These are phyloP conservation scores for Gryon sp. DNA, from an alignment of 1,140 invertebrate genomes.

Conservation along the genomic window DNA sequence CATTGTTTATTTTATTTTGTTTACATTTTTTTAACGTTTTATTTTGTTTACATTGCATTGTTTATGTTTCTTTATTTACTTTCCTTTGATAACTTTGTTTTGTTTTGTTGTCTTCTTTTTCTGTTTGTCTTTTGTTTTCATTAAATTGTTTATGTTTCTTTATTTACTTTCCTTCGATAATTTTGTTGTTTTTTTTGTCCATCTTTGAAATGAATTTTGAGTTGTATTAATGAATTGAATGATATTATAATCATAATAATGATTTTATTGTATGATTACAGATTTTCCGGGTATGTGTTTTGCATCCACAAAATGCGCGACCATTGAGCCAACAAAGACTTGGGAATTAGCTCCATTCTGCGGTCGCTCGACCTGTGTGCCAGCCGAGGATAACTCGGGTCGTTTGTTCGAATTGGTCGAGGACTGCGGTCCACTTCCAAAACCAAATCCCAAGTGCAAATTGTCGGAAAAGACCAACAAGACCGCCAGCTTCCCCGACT, in stretches of 20 bases:
- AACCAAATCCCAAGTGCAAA: constrained; percentile 92
- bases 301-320: constrained; percentile 92
- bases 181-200: no score
- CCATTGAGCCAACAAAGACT: constrained; percentile 88
- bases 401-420: constrained; percentile 90
- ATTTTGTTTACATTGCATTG: no score
- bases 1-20: no score
- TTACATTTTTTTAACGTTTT: no score
- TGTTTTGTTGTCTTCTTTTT: no score
- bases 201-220: no score
- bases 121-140: no score
- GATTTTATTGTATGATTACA: constrained; percentile 75
- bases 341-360: constrained; percentile 94
- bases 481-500: constrained; percentile 90
- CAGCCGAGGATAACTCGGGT: constrained; percentile 85
- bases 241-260: no score
- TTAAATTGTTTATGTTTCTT: no score
- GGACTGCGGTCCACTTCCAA: constrained; percentile 91
- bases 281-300: constrained; percentile 94
- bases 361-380: constrained; percentile 90
- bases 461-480: constrained; percentile 92
- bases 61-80: no score
- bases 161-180: no score
- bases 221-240: background rate
- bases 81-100: no score